A percentile compares a stretch with the other conserved stretches of the same genome.
phyloP scores from a whole-genome alignment of 2,797 vertebrate species.

The Notamacropus eugenii region DNA sequence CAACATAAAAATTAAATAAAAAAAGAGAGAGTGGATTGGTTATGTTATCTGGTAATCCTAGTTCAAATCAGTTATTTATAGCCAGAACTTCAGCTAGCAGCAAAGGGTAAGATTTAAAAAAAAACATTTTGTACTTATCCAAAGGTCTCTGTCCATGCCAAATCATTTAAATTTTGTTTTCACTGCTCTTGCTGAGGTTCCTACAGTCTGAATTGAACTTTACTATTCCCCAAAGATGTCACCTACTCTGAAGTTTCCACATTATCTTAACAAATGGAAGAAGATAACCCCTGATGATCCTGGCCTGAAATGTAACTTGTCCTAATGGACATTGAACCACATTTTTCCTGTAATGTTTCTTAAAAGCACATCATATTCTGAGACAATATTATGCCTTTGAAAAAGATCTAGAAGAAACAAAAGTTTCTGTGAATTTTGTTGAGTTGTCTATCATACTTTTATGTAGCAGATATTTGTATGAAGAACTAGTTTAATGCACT shows the following conservation, averaged over 20 bases:
- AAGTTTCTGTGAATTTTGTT: slow-evolving; percentile 69
- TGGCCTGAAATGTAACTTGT: slow-evolving; percentile 63
- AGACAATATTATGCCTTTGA: slow-evolving; percentile 39
- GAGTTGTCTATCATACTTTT: slow-evolving; percentile 70
- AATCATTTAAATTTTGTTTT: slow-evolving; percentile 70
- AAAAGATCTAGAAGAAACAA: slow-evolving; percentile 66
- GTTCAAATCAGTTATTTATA: slow-evolving; percentile 6
- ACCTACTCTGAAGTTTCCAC: slow-evolving; percentile 69
- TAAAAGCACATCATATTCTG: slow-evolving; percentile 53
- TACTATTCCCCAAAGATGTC: slow-evolving; percentile 61
- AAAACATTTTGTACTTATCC: slow-evolving; percentile 62
- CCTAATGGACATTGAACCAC: slow-evolving; percentile 76
- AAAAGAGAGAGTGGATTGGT: not conserved
- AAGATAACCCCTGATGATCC: slow-evolving; percentile 63
- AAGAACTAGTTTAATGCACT: slow-evolving; percentile 61
- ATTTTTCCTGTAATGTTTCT: slow-evolving; percentile 71
- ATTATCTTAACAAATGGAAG: slow-evolving; percentile 69
- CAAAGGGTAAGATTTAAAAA: slow-evolving; percentile 44
- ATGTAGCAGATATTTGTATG: slow-evolving; percentile 64
- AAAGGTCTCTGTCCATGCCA: slow-evolving; percentile 46
- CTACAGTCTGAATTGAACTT: slow-evolving; percentile 59
- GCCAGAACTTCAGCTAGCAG: slow-evolving; percentile 14
- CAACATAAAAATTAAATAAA: too few species aligned
- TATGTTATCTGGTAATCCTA: not conserved
- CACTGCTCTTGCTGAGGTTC: slow-evolving; percentile 74